A percentile compares a stretch with the other conserved stretches of the same genome.
Evolutionary conservation across 2,888 invertebrate species (phyloP).

Genomic region (Spialia ferax): DNA sequence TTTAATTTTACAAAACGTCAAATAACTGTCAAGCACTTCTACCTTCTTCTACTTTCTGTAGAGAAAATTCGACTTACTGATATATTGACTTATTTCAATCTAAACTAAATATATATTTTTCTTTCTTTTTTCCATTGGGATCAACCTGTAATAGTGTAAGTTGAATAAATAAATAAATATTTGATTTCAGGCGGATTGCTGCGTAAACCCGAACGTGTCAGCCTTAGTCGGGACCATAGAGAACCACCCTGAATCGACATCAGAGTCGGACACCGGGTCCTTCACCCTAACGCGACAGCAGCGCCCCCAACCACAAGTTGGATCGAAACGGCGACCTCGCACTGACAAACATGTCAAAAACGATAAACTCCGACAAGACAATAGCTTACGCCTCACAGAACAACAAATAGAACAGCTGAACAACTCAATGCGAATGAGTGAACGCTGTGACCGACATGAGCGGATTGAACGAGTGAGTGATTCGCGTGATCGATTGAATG

Average conservation of each 20-base stretch:
- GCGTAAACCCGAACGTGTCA: conserved; percentile 76
- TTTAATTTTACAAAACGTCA: no score
- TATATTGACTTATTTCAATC: no score
- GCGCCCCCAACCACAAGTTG: conserved; percentile 76
- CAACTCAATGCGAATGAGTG: conserved; percentile 55
- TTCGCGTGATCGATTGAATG: conserved; percentile 52
- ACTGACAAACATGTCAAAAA: conserved; percentile 61
- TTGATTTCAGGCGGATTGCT: conserved; percentile 76
- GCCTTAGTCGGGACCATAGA: conserved; percentile 82
- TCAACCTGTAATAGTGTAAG: no score
- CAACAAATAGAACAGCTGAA: conserved; percentile 61
- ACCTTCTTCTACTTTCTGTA: no score
- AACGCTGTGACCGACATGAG: conserved; percentile 59
- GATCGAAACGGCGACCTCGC: conserved; percentile 73
- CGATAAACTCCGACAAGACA: conserved; percentile 66
- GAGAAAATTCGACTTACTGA: no score
- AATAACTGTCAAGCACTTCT: no score
- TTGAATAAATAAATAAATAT: neutral
- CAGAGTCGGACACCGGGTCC: conserved; percentile 79
- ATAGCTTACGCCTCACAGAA: conserved; percentile 57
- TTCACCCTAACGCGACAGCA: conserved; percentile 78
- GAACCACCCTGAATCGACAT: conserved; percentile 80
- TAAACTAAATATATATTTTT: no score
- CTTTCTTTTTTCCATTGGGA: no score
- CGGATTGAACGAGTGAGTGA: conserved; percentile 50